Evolutionary conservation across 1,140 invertebrate genomes (phyloP), one percentile per base, ranked within the genome.

Genomic region (Temnothorax nylanderi): DNA sequence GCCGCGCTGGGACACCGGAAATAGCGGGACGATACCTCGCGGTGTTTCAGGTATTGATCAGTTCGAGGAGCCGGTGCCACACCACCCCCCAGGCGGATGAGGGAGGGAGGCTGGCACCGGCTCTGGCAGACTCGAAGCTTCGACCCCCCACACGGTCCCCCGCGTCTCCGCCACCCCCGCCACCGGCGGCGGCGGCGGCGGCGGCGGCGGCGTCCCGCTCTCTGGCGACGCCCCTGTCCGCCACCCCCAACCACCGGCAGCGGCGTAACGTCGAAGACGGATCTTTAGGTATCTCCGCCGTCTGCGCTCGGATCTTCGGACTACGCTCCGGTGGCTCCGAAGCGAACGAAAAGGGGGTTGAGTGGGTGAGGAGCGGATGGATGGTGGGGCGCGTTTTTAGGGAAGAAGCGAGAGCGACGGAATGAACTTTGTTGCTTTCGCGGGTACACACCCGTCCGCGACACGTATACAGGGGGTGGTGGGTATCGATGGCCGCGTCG

Each of bases 41-140:
- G 94, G 94, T 95, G 94, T 95, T 95, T 95, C 94, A 95, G 94
- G 94, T 95, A 95, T 95, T 95, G 94, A 95, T 95, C 94, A 95
- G 94, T 95, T 95, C 93, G 90, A 90, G 86, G 86, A 92, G 89
- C 85, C 85, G 90, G 92, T 90, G 89, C 92, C 90, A 92, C 90
- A 87, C 84, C 65, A 21, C 18, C 76, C 69, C 60, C 84, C 49
- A 51, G 64, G 37, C 77, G 41, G 67, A 72, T 58, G 65, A 56
- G 51, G 51, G 78, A 60, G 64, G 80, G 80, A 56, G 71, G 80
- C 41, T 82, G 80, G 80, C 80, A 82, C 80, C 80, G 47, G 54
- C 47, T 80, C 75, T 67, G 74, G 74, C 82, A 76, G 71, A 77
- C 69, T 84, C 78, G 64, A 56, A 76, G 72, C 58, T 78, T 85